Conservation (phyloP, 2,113 vertebrate genomes). For the Coturnix japonica region DNA sequence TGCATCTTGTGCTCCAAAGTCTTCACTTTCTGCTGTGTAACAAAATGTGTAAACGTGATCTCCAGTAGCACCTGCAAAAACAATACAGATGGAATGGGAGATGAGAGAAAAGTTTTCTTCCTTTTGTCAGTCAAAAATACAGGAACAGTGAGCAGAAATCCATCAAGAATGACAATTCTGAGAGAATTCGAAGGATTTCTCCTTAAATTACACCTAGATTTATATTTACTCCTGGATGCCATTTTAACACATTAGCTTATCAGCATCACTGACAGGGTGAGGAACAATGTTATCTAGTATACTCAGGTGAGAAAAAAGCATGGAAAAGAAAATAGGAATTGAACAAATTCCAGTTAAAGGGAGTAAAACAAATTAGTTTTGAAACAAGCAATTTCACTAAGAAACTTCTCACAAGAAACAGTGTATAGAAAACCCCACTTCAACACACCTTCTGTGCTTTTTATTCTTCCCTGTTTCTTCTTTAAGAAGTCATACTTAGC, state of each 20-base stretch:
- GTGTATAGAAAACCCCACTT: not conserved
- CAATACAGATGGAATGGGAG: not conserved
- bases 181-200: not conserved
- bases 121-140: not conserved
- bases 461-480: not conserved
- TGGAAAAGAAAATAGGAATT: not conserved
- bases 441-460: not conserved
- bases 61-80: slow-evolving; percentile 86
- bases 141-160: not conserved
- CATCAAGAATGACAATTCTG: not conserved
- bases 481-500: not conserved
- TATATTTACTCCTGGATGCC: not conserved
- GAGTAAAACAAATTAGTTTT: not conserved
- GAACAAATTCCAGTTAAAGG: not conserved
- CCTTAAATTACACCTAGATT: not conserved
- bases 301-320: not conserved
- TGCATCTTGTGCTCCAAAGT: slow-evolving; percentile 92
- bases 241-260: not conserved
- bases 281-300: not conserved
- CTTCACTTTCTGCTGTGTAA: slow-evolving; percentile 86
- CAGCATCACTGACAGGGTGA: not conserved
- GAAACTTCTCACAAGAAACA: not conserved
- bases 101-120: not conserved
- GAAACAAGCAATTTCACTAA: not conserved
- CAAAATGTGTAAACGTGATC: slow-evolving; percentile 87